These are phyloP conservation scores for Ascidia mentula DNA, from an alignment of 23 tunicate species.

Conservation along the genomic window DNA sequence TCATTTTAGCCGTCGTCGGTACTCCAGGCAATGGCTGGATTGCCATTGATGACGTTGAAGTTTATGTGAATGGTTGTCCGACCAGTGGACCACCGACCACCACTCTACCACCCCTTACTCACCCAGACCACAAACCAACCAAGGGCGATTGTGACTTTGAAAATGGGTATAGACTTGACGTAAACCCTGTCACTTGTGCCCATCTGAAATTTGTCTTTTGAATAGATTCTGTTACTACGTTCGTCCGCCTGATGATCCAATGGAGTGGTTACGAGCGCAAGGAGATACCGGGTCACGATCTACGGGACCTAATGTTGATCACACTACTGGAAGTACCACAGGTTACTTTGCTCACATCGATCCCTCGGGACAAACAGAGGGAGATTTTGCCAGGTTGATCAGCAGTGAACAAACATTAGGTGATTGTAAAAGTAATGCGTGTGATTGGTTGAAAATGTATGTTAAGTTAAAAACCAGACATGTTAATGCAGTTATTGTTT, in stretches of 20 bases:
- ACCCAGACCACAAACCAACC: slow-evolving; percentile 85
- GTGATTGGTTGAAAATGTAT: background rate
- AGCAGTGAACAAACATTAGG: slow-evolving; percentile 77
- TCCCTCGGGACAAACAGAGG: slow-evolving; percentile 35
- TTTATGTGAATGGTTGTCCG: slow-evolving; percentile 67
- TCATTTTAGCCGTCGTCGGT: slow-evolving; percentile 34
- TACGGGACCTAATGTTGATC: slow-evolving; percentile 86
- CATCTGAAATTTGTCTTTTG: background rate
- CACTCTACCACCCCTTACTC: slow-evolving; percentile 73
- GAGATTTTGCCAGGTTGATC: slow-evolving; percentile 73
- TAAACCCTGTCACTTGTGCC: no score
- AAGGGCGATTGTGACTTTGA: slow-evolving; percentile 95
- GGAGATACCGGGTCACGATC: slow-evolving; percentile 79
- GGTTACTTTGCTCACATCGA: slow-evolving; percentile 87
- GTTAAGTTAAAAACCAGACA: no score
- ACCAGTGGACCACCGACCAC: slow-evolving; percentile 76
- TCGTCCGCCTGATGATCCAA: slow-evolving; percentile 53
- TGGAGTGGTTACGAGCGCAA: slow-evolving; percentile 60
- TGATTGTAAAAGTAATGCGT: background rate
- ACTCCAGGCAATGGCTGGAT: slow-evolving; percentile 45
- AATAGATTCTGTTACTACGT: slow-evolving; percentile 86
- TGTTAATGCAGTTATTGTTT: no score
- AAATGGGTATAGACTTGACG: no score
- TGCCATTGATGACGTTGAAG: slow-evolving; percentile 71
- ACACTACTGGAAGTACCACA: slow-evolving; percentile 53